Base-by-base conservation (phyloP, 2,113 vertebrate species). In the Salminus brasiliensis region DNA sequence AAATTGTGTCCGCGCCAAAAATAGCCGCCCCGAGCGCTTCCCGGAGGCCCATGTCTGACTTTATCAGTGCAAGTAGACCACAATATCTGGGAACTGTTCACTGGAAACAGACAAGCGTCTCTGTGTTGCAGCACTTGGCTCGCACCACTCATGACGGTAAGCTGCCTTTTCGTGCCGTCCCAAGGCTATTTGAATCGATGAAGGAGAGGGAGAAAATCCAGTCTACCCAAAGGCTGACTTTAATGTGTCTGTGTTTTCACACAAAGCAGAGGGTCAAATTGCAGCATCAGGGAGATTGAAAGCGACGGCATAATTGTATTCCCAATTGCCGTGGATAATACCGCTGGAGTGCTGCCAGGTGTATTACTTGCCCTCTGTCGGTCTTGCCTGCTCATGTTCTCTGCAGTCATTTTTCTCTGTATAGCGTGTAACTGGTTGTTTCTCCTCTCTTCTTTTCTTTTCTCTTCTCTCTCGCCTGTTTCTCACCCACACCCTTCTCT, bases 1-100 rank as follows among this genome's bases (percentile, higher is more conserved):
- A 76, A 55, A 74, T 74, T 43, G 75, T 71, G 68, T 47, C 66
- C n/a, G 2, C 36, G 73, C 73, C 45, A 77, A 66, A 83, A 80
- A 80, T 82, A 82, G 80, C 78, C 29, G 66, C 77, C 57, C 30
- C 18, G 18, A 83, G 77, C 73, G 4, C 55, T 74, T 72, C 74
- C 78, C 36, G 29, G 53, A 77, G 55, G 78, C 69, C 69, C 47
- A 32, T 2, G 72, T 76, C 77, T 80, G 81, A 52, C 73, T 52
- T 70, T 70, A 72, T 79, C 65, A 55, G 30, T 39, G 55, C 63
- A 60, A 70, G 34, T 74, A 65, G 62, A 84, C 15, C 5, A 49
- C 59, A 49, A 27, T 70, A 72, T 81, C 49, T 72, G 47, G 68
- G 41, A 72, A 65, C 59, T 63, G 30, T 62, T 76, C 16, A 5